Conservation (phyloP, 2,888 invertebrate species). For the Mesorhabditis spiculigera region DNA sequence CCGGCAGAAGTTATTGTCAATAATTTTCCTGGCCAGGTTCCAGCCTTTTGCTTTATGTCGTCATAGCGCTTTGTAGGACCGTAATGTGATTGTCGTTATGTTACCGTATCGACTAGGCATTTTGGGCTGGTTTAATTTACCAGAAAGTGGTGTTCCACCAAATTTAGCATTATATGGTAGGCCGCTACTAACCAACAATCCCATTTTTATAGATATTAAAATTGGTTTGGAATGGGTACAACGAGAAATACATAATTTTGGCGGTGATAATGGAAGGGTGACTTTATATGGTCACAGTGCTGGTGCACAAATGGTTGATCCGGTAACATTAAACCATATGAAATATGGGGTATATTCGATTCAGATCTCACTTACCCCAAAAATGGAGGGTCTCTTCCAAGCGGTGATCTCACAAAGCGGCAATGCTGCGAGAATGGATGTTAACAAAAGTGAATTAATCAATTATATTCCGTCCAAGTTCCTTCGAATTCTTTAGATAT, state of each 20-base stretch:
- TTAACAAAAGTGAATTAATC: not conserved
- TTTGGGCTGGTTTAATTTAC: slow-evolving; percentile 1
- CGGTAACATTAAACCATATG: not conserved
- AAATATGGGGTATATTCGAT: not conserved
- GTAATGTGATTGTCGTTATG: not conserved
- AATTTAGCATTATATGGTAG: slow-evolving; percentile 4
- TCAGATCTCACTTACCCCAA: not conserved
- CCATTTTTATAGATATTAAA: not conserved
- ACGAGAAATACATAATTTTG: slow-evolving; percentile 2
- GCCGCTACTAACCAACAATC: not conserved
- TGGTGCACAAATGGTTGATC: slow-evolving; percentile 4
- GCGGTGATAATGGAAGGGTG: not conserved
- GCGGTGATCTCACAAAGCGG: not conserved
- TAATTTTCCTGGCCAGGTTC: not conserved
- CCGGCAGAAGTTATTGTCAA: not conserved
- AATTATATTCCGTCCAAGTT: not conserved
- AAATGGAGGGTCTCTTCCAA: not conserved
- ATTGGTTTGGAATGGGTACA: slow-evolving; percentile 2
- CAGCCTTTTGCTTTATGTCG: not conserved
- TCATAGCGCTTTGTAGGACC: not conserved
- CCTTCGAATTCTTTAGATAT: not conserved
- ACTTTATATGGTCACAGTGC: not conserved
- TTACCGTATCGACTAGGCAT: slow-evolving; percentile 1
- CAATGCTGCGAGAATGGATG: not conserved
- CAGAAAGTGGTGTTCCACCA: not conserved